Evolutionary conservation across 1,140 invertebrate species (phyloP), one percentile per base, ranked within the genome.

Genomic region (Charaxes varanes): DNA sequence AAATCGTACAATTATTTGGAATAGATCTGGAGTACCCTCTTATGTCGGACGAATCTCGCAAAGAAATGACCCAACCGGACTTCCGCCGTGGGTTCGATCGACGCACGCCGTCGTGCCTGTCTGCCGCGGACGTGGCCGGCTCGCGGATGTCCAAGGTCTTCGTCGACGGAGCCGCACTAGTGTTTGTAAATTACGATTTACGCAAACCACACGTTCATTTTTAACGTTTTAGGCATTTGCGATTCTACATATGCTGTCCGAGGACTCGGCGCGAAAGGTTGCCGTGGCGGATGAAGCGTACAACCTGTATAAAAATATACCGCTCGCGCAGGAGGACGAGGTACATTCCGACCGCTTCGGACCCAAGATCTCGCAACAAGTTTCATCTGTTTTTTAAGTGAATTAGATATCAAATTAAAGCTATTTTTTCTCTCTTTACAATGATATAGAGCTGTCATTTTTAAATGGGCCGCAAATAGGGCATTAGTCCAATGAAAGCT

Each of bases 301-400:
- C 34, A 78, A 78, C 14, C 41, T 81, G 22, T 81, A 78, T 32
- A 72, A 74, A 32, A 70, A 78, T 27, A 59, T 81, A 10, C 36
- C 57, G 26, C 8, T 81, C 6, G 22, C 49, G 10, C 44, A 47
- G 3, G 42, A 70, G 45, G 72, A 81, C 13, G 73, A 78, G 62
- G 76, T 80, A 28, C n/a, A 1, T 24, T 23, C 3, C 6, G n/a
- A 23, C 22, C 22, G 10, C 4, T 23, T 23, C 3, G 7, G 3
- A 8, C 7, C 10, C 6, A 23, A 23, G 22, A 4, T 5, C 4
- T 5, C 10, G 6, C 10, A 23, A 23, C 10, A 23, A 23, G 10
- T 23, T n/a, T 4, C 10, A 23, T 23, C n/a, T 5, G 4, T 5
- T 23, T 23, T 23, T n/a, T n/a, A n/a, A n/a, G n/a, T n/a, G n/a